Percentiles rank a stretch among this genome's conserved stretches.
Evolutionary conservation across 2,888 invertebrate species (phyloP).

Genomic region (Dugesia japonica): DNA sequence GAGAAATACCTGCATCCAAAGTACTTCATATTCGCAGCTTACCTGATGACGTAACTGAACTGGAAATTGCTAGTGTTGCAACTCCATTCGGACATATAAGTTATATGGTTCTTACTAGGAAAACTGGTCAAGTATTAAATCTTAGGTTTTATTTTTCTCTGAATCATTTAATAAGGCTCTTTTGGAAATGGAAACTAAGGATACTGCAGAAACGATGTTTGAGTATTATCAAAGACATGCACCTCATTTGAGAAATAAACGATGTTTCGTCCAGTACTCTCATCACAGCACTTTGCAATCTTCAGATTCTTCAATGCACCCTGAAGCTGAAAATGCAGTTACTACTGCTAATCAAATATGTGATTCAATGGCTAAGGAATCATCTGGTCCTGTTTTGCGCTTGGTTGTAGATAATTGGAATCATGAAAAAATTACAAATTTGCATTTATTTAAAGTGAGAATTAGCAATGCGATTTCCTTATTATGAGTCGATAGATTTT

Average conservation of each 20-base stretch:
- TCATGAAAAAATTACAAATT: slow-evolving; percentile 2
- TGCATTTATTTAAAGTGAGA: slow-evolving; percentile 7
- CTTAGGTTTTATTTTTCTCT: too few relatives aligned
- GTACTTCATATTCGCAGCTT: not conserved
- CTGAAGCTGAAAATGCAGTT: not conserved
- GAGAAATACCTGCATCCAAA: not conserved
- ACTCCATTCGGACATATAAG: not conserved
- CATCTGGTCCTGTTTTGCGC: not conserved
- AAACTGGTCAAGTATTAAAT: not conserved
- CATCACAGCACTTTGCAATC: not conserved
- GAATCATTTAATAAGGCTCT: not conserved
- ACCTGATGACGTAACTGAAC: not conserved
- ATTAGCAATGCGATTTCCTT: too few relatives aligned
- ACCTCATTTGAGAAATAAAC: not conserved
- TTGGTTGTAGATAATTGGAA: not conserved
- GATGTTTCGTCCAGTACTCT: not conserved
- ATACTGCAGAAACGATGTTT: not conserved
- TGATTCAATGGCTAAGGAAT: not conserved
- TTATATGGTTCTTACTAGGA: not conserved
- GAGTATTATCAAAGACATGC: not conserved
- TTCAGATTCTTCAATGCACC: not conserved
- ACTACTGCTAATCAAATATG: not conserved
- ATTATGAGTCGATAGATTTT: not conserved
- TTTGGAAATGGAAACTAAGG: slow-evolving; percentile 2
- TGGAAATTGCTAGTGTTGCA: not conserved